Base-by-base conservation (phyloP, 2,113 vertebrate genomes). In the Bufo gargarizans region DNA sequence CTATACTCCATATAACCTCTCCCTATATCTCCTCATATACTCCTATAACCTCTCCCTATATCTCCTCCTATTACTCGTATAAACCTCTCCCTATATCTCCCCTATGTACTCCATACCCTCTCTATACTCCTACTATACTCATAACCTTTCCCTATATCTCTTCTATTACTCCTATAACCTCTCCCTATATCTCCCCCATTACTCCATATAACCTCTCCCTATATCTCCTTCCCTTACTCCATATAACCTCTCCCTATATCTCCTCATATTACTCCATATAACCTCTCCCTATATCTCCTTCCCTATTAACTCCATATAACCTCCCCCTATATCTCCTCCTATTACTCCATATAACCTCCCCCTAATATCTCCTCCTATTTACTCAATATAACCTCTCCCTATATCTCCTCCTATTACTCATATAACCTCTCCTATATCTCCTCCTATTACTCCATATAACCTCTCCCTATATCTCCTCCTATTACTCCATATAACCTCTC, bases 291-390 rank as follows among this genome's bases (percentile, higher is more conserved):
- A 67, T 67, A 67, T 67, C 20, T 67, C 63, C 63, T 67, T n/a
- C n/a, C 20, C 63, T 22, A 67, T 22, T 47, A n/a, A 33, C 43
- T 45, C 14, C 59, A 19, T 77, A 77, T 77, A 20, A 20, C 74
- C 45, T 67, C n/a, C 10, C 45, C 47, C 47, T 84, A 84, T 84
- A 67, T 53, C 47, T 50, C 82, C 19, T 53, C 59, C 77, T 79
- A 58, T 79, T 79, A 71, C 82, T 69, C 63, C 49, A 45, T 74
- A 74, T 74, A 74, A 8, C 71, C 12, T 47, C 65, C 9, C 12
- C 47, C 63, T 71, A n/a, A 69, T 84, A 67, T 69, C 63, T 67
- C 49, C 61, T 69, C 59, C 77, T 79, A 58, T n/a, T 79, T 78
- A 78, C 77, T 56, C 77, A 13, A 58, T 58, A 58, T 79, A 58